phyloP scores from a whole-genome alignment of 1,140 invertebrate species.

The Elymnias hypermnestra region DNA sequence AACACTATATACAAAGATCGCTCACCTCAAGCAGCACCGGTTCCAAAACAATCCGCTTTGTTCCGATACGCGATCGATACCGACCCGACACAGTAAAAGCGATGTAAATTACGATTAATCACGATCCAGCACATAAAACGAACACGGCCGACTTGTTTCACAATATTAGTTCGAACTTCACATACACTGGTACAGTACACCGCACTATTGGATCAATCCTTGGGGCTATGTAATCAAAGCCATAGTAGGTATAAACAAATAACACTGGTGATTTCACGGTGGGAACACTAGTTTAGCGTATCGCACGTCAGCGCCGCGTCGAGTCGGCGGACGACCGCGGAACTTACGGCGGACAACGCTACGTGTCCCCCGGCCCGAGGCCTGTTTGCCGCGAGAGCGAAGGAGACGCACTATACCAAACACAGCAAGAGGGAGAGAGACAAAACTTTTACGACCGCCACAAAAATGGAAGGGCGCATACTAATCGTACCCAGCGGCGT shows the following conservation, averaged over 20 bases:
- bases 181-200: conserved; percentile 57
- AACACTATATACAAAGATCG: conserved; percentile 30
- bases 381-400: conserved; percentile 34
- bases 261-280: conserved; percentile 66
- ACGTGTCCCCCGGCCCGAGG: conserved; percentile 48
- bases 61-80: conserved; percentile 68
- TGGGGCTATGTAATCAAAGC: conserved; percentile 48
- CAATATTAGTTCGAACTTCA: conserved; percentile 45
- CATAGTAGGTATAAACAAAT: conserved; percentile 69
- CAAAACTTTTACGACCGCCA: conserved; percentile 27
- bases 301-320: conserved; percentile 67
- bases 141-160: conserved; percentile 57
- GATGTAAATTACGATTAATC: conserved; percentile 71
- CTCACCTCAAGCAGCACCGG: conserved; percentile 54
- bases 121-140: conserved; percentile 69
- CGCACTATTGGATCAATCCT: conserved; percentile 47
- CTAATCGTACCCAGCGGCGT: conserved; percentile 41
- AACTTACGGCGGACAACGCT: conserved; percentile 54
- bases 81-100: conserved; percentile 66
- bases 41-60: conserved; percentile 66
- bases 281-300: conserved; percentile 57
- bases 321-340: conserved; percentile 65
- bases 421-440: conserved; percentile 24
- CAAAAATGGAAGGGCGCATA: conserved; percentile 61
- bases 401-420: conserved; percentile 27